These are phyloP conservation scores for Drosophila burlai DNA, from an alignment of 1,140 invertebrate genomes.

Conservation along the genomic window DNA sequence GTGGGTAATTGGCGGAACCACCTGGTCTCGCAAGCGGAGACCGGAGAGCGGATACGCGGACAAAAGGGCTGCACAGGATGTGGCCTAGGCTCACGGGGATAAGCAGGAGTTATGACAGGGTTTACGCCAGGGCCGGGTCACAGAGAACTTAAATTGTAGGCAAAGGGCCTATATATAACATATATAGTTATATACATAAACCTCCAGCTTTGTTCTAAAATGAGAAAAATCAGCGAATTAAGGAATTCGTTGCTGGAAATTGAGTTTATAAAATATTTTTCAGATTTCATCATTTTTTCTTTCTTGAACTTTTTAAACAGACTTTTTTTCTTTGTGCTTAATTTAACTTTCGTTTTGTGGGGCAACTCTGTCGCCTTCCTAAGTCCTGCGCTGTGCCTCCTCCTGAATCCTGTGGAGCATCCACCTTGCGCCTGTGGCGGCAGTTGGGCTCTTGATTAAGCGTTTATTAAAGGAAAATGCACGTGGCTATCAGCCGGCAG, in stretches of 20 bases:
- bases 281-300: not conserved
- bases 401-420: not conserved
- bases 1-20: constrained; percentile 24
- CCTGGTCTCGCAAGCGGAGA: not conserved
- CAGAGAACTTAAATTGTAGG: not conserved
- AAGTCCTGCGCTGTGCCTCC: no score
- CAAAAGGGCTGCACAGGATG: constrained; percentile 5
- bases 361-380: not conserved
- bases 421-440: constrained; percentile 1
- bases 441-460: constrained; percentile 51
- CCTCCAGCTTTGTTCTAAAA: not conserved
- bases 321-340: not conserved
- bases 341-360: no score
- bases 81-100: not conserved
- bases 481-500: constrained; percentile 30
- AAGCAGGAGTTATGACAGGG: constrained; percentile 5
- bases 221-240: not conserved
- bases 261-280: not conserved
- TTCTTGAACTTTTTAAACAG: not conserved
- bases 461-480: constrained; percentile 66
- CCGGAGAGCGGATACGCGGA: not conserved
- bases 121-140: not conserved
- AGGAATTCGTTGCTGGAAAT: no score
- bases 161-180: not conserved
- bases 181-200: not conserved